Conservation (phyloP, 2,797 vertebrate species). For the Acropternis orthonyx region DNA sequence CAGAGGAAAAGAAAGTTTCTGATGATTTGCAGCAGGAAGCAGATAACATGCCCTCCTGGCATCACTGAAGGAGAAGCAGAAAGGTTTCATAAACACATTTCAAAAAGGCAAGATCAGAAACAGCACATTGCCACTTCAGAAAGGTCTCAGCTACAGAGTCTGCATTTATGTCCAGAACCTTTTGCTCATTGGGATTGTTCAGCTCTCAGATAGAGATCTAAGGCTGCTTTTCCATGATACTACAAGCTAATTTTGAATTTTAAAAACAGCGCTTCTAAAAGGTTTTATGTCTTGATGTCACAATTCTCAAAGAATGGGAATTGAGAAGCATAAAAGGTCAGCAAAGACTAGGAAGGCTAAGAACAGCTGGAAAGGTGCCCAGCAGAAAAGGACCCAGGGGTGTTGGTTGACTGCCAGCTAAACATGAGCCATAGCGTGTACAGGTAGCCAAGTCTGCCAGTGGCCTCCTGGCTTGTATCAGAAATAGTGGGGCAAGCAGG, state of each 20-base stretch:
- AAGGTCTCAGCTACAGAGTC: not conserved
- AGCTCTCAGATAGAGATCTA: not conserved
- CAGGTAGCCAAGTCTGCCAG: not conserved
- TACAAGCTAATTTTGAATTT: not conserved
- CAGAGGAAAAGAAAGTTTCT: conserved; percentile 16
- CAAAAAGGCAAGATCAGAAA: not conserved
- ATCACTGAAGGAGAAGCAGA: not conserved
- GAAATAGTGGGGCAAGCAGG: not conserved
- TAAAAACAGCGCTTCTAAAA: not conserved
- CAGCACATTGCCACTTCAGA: not conserved
- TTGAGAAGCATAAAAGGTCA: not conserved
- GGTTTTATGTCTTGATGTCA: not conserved
- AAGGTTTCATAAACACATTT: conserved; percentile 10
- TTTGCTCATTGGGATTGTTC: not conserved
- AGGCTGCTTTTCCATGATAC: not conserved
- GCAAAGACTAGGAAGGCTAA: not conserved
- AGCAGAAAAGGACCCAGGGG: not conserved
- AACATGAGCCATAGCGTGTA: not conserved
- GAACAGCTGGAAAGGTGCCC: not conserved
- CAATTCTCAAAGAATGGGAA: not conserved
- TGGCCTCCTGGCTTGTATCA: not conserved
- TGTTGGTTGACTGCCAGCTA: not conserved
- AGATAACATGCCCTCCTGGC: not conserved
- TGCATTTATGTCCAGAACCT: not conserved
- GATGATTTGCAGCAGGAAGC: conserved; percentile 13